Evolutionary conservation across 2,888 invertebrate genomes (phyloP), one percentile per base, ranked within the genome.

Genomic region (Platypus cylindrus): DNA sequence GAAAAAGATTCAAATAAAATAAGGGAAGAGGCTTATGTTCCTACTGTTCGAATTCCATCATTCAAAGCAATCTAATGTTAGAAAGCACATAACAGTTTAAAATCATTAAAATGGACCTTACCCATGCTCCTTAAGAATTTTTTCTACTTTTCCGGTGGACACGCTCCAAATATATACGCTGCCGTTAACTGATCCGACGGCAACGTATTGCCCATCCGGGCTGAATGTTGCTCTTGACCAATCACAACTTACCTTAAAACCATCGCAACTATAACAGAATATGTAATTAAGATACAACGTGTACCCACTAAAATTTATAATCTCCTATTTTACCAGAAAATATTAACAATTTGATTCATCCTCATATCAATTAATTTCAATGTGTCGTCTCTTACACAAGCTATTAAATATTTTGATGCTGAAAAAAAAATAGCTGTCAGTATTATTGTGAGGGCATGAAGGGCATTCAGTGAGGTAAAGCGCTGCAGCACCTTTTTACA

Each of bases 191-290:
- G 90, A 89, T 18, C 98, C 98, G 32, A 86, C 91, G 5, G 90
- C 79, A 30, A 90, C 76, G 60, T 87, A 82, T 45, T 82, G 76
- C 5, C 82, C 87, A 59, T 86, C 86, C 20, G 90, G 87, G 51
- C 93, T 93, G 62, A 94, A 93, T 31, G 82, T 77, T 9, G 91
- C 91, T 50, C 94, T 71, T 17, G 89, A 75, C 80, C 86, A 94
- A 67, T 97, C 95, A 66, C 86, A 89, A 42, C 87, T 86, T 41
- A 94, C 83, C 67, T 90, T 90, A 66, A 97, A 97, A 38, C 84
- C 81, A 52, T 97, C 95, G 58, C 85, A 83, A 61, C 94, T 94
- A 67, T 26, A 67, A 67, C 47, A 45, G 3, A 11, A 29, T 3
- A 27, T 22, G 12, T 12, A 24, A 24, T n/a, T n/a, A n/a, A n/a